Percentiles rank a stretch among this genome's conserved stretches.
Conservation (phyloP, 1,140 invertebrate genomes). For the Drosophila truncata region DNA sequence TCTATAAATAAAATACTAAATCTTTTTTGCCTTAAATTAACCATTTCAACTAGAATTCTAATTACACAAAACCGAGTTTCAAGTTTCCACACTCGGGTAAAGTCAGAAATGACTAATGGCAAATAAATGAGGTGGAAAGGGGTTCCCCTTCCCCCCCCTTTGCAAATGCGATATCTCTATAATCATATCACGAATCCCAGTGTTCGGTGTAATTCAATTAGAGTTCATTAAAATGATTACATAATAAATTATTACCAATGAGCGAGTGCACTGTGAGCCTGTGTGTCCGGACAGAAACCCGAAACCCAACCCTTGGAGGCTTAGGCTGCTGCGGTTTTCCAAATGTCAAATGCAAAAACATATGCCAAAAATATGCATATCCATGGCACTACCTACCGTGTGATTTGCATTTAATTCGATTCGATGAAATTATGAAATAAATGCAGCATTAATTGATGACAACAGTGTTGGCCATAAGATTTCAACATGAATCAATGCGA, state of each 20-base stretch:
- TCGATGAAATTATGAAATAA: constrained; percentile 16
- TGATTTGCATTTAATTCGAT: constrained; percentile 26
- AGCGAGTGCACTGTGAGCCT: constrained; percentile 22
- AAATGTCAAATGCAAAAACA: constrained; percentile 15
- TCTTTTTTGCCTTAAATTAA: neutral
- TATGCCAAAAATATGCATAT: constrained; percentile 25
- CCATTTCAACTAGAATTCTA: neutral
- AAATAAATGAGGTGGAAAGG: neutral
- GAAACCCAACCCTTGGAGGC: neutral
- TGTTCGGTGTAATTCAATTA: constrained; percentile 65
- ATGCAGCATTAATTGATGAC: constrained; percentile 5
- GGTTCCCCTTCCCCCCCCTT: neutral
- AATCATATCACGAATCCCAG: constrained; percentile 42
- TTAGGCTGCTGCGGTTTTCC: neutral
- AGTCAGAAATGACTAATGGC: constrained; percentile 5
- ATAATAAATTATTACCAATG: constrained; percentile 67
- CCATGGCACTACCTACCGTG: neutral
- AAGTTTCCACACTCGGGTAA: neutral
- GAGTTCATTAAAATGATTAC: constrained; percentile 74
- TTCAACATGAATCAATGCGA: neutral
- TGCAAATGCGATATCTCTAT: constrained; percentile 20
- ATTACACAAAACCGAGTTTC: constrained; percentile 5
- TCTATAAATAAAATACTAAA: neutral
- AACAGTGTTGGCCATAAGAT: neutral
- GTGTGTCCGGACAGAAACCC: neutral